Base-by-base conservation (phyloP, 92 coral and sea anemone species). In the Heteractis magnifica region DNA sequence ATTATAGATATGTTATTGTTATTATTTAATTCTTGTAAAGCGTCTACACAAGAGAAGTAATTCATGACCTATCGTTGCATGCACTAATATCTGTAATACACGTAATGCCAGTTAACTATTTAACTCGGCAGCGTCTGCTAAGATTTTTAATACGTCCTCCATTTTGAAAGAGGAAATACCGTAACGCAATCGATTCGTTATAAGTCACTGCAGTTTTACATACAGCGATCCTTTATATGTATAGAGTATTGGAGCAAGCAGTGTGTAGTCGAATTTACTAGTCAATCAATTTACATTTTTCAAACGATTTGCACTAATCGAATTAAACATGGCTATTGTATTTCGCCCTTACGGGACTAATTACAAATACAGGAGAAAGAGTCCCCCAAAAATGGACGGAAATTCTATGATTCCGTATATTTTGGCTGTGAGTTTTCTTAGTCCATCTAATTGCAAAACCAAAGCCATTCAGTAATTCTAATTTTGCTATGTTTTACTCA, bases 241-340 rank as follows among this genome's bases (percentile, higher is more conserved):
- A 18, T 10, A 21, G 6, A 23, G 23, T 68, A 26, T 26, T 15
- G 71, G 71, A 19, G 8, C 71, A 44, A 64, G 10, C 3, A 64
- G 71, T 68, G 20, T 78, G 20, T 21, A 23, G 49, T 60, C 59
- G 51, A 6, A 21, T 15, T 8, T 20, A 52, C 15, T 26, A 79
- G 83, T 81, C 48, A 65, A 56, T 78, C 58, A 80, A 81, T 81
- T 71, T 68, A 65, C 77, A 58, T 75, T 26, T 71, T 75, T 70
- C 79, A 81, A 68, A 81, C 77, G 53, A 81, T 26, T 68, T 58
- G 13, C 58, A 14, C 64, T 81, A 81, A 81, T 81, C 84, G 77
- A 81, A 81, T 81, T 81, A 81, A 70, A 68, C 73, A 21, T 68
- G 48, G 73, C 73, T 68, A 68, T 68, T 26, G 15, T 23, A 26